phyloP scores from a whole-genome alignment of 2,888 invertebrate species.

The Catocala fraxini region DNA sequence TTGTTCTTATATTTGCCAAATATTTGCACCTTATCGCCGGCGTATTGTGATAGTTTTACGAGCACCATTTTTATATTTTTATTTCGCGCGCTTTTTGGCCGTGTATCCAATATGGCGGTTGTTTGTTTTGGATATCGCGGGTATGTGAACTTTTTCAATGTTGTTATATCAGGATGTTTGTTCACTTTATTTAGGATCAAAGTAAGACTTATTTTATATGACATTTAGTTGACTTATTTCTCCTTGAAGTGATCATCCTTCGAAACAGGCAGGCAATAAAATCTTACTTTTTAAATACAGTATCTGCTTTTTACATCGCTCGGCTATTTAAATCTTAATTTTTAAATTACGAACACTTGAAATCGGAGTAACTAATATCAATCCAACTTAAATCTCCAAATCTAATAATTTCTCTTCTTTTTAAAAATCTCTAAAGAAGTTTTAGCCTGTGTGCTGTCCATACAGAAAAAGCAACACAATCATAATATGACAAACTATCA shows the following conservation, averaged over 20 bases:
- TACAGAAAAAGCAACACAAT: no score
- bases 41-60: conserved; percentile 75
- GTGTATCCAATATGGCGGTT: conserved; percentile 61
- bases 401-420: no score
- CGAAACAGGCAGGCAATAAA: no score
- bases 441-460: no score
- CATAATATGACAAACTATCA: conserved; percentile 8
- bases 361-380: no score
- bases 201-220: conserved; percentile 21
- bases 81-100: conserved; percentile 64
- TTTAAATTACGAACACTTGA: not conserved
- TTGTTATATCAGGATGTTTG: conserved; percentile 47
- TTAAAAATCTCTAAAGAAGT: no score
- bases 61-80: conserved; percentile 66
- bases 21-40: conserved; percentile 76
- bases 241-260: not conserved
- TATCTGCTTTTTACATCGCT: no score
- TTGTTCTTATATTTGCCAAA: conserved; percentile 81
- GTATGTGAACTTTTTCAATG: conserved; percentile 44
- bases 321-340: no score
- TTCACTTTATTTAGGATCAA: conserved; percentile 35
- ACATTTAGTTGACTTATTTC: conserved; percentile 5
- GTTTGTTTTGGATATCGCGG: conserved; percentile 57
- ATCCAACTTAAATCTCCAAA: no score
- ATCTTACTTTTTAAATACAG: no score